phyloP scores from a whole-genome alignment of 2,113 vertebrate species.

The Rafetus swinhoei region DNA sequence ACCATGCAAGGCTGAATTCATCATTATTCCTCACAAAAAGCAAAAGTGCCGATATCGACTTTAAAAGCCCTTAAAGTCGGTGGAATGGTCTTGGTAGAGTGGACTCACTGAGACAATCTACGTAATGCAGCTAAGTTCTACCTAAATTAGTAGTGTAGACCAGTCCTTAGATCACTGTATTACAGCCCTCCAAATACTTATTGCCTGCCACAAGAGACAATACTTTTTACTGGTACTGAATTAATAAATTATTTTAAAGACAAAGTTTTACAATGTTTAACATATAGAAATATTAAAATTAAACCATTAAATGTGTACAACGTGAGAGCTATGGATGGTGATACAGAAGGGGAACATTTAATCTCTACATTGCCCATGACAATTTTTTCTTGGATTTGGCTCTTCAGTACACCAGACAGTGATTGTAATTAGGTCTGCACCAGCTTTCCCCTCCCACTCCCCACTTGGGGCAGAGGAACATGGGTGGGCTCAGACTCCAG shows the following conservation, averaged over 20 bases:
- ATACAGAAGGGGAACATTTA: background rate
- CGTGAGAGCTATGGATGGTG: background rate
- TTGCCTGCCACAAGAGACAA: background rate
- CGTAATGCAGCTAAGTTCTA: too few relatives aligned
- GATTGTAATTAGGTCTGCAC: accelerated
- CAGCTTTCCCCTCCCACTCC: background rate
- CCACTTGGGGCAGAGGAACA: too few relatives aligned
- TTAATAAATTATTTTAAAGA: background rate
- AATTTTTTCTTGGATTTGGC: background rate
- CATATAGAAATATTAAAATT: background rate
- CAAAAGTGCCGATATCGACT: too few relatives aligned
- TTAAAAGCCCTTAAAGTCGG: too few relatives aligned
- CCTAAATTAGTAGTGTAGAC: too few relatives aligned
- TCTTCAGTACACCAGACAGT: background rate
- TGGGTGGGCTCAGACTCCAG: too few relatives aligned
- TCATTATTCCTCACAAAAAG: too few relatives aligned
- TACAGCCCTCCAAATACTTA: background rate
- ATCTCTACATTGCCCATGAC: accelerated
- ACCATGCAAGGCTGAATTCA: too few relatives aligned
- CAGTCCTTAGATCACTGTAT: background rate
- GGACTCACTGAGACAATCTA: too few relatives aligned
- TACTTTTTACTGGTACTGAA: background rate
- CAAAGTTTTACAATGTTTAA: background rate
- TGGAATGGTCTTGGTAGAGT: too few relatives aligned
- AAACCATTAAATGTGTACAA: background rate